phyloP scores from a whole-genome alignment of 37 sponge, comb jelly and placozoan species.

The Bolinopsis microptera region DNA sequence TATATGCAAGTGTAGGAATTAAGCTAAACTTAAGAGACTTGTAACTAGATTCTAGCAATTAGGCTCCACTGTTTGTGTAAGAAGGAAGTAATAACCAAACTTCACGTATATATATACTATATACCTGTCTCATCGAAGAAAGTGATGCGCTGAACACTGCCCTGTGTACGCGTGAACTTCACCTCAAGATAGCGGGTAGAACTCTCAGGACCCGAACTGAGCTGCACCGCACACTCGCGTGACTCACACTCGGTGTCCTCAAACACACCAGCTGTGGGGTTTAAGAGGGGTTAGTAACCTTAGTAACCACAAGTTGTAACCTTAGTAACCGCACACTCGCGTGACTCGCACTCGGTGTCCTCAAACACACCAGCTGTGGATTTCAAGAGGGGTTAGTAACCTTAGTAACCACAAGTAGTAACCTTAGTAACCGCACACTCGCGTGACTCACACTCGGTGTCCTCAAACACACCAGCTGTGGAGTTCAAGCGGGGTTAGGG shows the following conservation, averaged over 20 bases:
- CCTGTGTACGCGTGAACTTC: not conserved
- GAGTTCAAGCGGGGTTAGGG: too few relatives aligned
- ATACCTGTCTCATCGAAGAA: too few relatives aligned
- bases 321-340: not conserved
- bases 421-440: too few relatives aligned
- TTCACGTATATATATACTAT: too few relatives aligned
- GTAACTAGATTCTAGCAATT: too few relatives aligned
- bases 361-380: conserved; percentile 25
- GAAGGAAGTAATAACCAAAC: too few relatives aligned
- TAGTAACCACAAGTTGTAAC: too few relatives aligned
- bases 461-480: conserved; percentile 14
- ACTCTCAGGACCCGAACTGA: not conserved
- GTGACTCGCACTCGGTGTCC: conserved; percentile 10
- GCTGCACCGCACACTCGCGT: not conserved
- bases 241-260: conserved; percentile 40
- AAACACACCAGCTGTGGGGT: conserved; percentile 3
- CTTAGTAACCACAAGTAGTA: not conserved
- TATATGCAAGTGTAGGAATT: too few relatives aligned
- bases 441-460: conserved; percentile 27
- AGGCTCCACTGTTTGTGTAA: too few relatives aligned
- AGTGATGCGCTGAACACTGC: not conserved
- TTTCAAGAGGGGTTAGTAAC: not conserved
- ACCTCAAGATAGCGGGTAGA: not conserved
- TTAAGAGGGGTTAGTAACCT: not conserved
- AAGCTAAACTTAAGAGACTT: too few relatives aligned